phyloP scores from a whole-genome alignment of 92 coral and sea anemone species.

The Phenganax stokvisi region DNA sequence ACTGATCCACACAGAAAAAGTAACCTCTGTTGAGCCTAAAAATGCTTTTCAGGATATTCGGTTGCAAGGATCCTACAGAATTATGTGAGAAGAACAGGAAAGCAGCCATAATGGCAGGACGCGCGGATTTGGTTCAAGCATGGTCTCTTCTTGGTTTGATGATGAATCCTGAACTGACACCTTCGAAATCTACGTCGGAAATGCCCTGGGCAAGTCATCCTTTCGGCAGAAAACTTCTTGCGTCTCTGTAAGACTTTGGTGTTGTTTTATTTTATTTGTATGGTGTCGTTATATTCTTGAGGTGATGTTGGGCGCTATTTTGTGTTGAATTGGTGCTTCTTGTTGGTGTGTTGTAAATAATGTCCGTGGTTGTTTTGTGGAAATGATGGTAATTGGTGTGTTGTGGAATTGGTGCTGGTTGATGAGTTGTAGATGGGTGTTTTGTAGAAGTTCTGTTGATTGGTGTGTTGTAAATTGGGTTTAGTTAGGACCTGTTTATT shows the following conservation, averaged over 20 bases:
- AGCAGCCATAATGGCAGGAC: conserved; percentile 87
- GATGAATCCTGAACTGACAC: conserved; percentile 68
- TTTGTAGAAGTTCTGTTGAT: too few relatives aligned
- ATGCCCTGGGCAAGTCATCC: conserved; percentile 99
- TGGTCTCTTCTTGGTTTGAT: conserved; percentile 88
- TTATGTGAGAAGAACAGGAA: conserved; percentile 80
- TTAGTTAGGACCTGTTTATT: too few relatives aligned
- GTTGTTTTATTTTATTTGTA: background rate
- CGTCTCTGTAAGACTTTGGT: conserved; percentile 73
- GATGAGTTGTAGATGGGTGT: too few relatives aligned
- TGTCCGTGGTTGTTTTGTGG: background rate
- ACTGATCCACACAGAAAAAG: background rate
- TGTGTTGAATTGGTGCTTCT: background rate
- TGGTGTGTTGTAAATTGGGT: too few relatives aligned
- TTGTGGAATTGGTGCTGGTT: too few relatives aligned
- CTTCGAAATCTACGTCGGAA: conserved; percentile 63
- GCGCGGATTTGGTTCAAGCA: conserved; percentile 87
- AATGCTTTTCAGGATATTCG: conserved; percentile 51
- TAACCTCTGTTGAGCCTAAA: background rate
- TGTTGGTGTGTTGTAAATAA: background rate
- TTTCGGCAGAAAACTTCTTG: conserved; percentile 72
- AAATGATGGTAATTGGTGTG: background rate
- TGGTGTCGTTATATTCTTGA: too few relatives aligned
- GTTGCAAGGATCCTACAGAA: conserved; percentile 72
- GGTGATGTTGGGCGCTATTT: too few relatives aligned